Conservation (phyloP, 2,888 invertebrate genomes). For the Scrobipalpa costella region DNA sequence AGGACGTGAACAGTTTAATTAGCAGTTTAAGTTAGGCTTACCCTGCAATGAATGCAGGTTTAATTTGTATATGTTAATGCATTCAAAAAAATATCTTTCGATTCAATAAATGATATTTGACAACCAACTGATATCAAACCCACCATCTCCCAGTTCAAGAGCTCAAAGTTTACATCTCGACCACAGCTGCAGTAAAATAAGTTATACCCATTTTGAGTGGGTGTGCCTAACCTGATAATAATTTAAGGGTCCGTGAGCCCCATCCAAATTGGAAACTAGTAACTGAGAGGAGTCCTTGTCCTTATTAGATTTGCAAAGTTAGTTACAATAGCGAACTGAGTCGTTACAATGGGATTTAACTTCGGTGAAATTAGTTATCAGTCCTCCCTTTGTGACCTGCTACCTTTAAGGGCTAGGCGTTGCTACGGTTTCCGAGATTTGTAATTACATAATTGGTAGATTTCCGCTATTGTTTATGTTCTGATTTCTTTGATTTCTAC, state of each 20-base stretch:
- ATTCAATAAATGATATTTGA: no score
- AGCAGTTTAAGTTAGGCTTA: no score
- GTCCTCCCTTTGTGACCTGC: slow-evolving; percentile 9
- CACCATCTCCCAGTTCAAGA: no score
- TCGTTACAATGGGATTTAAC: slow-evolving; percentile 5
- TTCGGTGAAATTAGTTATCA: slow-evolving; percentile 15
- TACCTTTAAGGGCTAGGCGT: background rate
- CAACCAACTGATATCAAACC: no score
- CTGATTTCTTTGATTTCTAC: no score
- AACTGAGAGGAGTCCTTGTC: slow-evolving; percentile 17
- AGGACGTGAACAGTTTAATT: no score
- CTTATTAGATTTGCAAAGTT: slow-evolving; percentile 24
- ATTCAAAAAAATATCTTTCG: no score
- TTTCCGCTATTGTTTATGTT: no score
- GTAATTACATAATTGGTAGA: background rate
- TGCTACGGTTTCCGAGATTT: background rate
- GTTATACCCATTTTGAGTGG: slow-evolving; percentile 7
- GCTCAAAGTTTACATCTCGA: background rate
- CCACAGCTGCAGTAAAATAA: background rate
- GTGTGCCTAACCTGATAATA: slow-evolving; percentile 22
- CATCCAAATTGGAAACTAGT: slow-evolving; percentile 23
- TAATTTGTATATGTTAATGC: no score
- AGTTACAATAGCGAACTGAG: slow-evolving; percentile 17
- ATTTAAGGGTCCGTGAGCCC: slow-evolving; percentile 17
- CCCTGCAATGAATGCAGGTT: no score